These are phyloP conservation scores for Sipha maydis DNA, from an alignment of 2,888 invertebrate genomes.

Conservation along the genomic window DNA sequence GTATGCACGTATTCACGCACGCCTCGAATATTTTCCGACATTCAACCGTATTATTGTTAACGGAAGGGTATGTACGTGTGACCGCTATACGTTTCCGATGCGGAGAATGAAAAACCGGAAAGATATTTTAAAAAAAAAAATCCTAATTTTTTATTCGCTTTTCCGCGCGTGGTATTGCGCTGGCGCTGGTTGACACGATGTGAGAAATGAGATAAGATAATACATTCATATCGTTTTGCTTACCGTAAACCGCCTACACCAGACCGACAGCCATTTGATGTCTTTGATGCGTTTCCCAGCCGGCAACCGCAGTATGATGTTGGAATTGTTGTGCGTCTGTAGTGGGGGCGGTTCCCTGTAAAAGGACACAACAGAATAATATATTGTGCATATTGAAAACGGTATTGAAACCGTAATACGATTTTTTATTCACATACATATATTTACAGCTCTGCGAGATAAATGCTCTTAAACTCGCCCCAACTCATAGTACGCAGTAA, in stretches of 20 bases:
- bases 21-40: no score
- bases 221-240: constrained; percentile 67
- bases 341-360: constrained; percentile 84
- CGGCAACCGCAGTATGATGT: constrained; percentile 85
- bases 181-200: neutral
- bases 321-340: constrained; percentile 78
- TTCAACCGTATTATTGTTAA: no score
- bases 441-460: neutral
- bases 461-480: neutral
- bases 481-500: neutral
- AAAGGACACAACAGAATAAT: constrained; percentile 61
- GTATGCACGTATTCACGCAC: neutral
- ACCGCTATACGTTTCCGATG: neutral
- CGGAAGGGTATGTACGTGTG: no score
- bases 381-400: neutral
- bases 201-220: neutral
- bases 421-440: neutral
- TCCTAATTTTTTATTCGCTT: neutral
- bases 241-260: constrained; percentile 91
- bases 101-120: neutral
- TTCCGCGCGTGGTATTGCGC: no score
- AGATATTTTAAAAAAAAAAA: no score
- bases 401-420: neutral
- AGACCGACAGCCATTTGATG: constrained; percentile 91
- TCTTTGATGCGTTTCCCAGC: constrained; percentile 85